Evolutionary conservation across 2,797 vertebrate genomes (phyloP), one percentile per base, ranked within the genome.

Genomic region (Acanthis flammea): DNA sequence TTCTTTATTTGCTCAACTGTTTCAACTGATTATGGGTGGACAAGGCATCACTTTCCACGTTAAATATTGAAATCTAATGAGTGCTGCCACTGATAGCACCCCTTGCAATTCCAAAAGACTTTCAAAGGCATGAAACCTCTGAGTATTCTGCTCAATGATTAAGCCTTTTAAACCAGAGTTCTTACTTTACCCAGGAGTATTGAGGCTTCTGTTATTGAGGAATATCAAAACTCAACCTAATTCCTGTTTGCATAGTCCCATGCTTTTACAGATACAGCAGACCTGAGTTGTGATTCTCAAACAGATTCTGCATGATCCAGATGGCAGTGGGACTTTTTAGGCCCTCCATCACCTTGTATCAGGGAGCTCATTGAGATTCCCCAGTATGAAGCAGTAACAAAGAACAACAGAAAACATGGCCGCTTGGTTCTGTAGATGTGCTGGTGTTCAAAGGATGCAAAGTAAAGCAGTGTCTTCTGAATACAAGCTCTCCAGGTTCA

Each of bases 241-340:
- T 35, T 45, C 17, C 17, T 62, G 21, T 47, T 63, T 35, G 31
- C 4, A 10, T 16, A 45, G 51, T 50, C 42, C 16, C 14, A 39
- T 24, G 16, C 17, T 18, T 86, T 89, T 33, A 72, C 35, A 94
- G 44, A 62, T 24, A 54, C 8, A 84, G 53, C 6, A 67, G 44
- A 84, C 3, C 1, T 7, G 55, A 79, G 19, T 7, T 0, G 0
- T 27, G n/a, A 83, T 67, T 83, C 24, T 35, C 58, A 48, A 39
- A 68, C n/a, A 68, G 41, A 73, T 31, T 74, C 33, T 61, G 47
- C 54, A 67, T 23, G 53, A 76, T 27, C 12, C 44, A 63, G 18
- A 51, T 6, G 9, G 13, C 80, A 81, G 18, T 14, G 31, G 21
- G 18, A 33, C 41, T 33, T 90, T 9, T 4, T 33, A 23, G 30